Conservation (phyloP, 2,888 invertebrate genomes). For the Polymixis flavicincta region DNA sequence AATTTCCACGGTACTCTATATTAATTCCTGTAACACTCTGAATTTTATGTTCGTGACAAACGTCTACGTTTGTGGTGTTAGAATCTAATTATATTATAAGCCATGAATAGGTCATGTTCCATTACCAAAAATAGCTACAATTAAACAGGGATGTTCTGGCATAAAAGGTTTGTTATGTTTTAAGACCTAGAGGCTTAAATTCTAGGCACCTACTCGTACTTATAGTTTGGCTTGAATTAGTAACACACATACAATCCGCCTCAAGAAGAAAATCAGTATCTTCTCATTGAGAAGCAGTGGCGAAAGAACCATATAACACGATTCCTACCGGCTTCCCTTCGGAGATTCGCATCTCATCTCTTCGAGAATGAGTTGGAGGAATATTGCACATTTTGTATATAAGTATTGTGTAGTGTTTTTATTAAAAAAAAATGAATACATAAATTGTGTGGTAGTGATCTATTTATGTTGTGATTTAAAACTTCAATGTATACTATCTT, state of each 20-base stretch:
- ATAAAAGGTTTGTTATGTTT: not conserved
- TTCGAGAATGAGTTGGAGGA: too few species aligned
- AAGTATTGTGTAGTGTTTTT: too few species aligned
- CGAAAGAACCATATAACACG: too few species aligned
- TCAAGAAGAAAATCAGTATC: too few species aligned
- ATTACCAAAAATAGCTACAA: not conserved
- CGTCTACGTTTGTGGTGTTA: not conserved
- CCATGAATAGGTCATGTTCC: not conserved
- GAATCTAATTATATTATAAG: constrained; percentile 14
- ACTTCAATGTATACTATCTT: too few species aligned
- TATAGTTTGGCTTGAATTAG: not conserved
- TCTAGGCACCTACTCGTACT: not conserved
- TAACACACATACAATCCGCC: not conserved
- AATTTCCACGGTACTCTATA: not conserved
- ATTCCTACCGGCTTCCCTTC: too few species aligned
- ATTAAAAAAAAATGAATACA: too few species aligned
- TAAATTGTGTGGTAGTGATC: too few species aligned
- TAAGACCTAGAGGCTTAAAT: not conserved
- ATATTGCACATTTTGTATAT: too few species aligned
- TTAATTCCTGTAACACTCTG: not conserved
- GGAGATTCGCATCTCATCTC: too few species aligned
- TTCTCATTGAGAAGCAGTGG: too few species aligned
- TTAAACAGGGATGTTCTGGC: not conserved
- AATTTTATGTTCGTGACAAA: constrained; percentile 2
- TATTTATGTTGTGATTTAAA: too few species aligned